Base-by-base conservation (phyloP, 2,888 invertebrate species). In the Trimorus sp. region DNA sequence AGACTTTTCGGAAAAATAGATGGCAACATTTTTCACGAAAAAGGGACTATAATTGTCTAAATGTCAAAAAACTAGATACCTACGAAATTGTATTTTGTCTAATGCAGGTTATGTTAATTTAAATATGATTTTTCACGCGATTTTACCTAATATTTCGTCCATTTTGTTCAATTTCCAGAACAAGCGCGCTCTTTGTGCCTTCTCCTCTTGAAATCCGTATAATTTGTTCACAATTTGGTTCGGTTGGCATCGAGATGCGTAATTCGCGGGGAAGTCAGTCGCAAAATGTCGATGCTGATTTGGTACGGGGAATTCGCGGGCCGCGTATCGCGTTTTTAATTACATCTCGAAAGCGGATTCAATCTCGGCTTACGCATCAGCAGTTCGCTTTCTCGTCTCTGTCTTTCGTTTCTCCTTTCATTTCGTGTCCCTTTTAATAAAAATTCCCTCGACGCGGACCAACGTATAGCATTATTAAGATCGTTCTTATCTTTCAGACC, bases 331-430 rank as follows among this genome's bases (percentile, higher is more conserved):
- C 89, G 88, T 89, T 89, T 90, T 91, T 91, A 91, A 91, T 91
- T 91, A 91, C 91, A 90, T 90, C 87, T 88, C 88, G 86, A 91
- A 90, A 91, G 91, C 89, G 90, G 91, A 91, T 91, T 89, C 87
- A 83, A 77, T 75, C 73, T 83, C 76, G 53, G 74, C 83, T 83
- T 77, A 77, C 79, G 83, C 83, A 83, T 83, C 83, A 70, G 76
- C 79, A 69, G 79, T 84, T 79, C 83, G 59, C 54, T 75, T 73
- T 69, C 54, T 56, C 68, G 53, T 87, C 84, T 84, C 84, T 85
- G 84, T 85, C 85, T 78, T 77, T 73, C 80, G 45, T 79, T 53
- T 80, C 82, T 82, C 79, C 69, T 84, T 83, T 84, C 71, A 71
- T 81, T 84, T 83, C 65, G 68, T 84, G 85, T 84, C 84, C 80